A percentile compares a stretch with the other conserved stretches of the same genome.
Conservation (phyloP, 2,888 invertebrate species). For the Nudaria mundana region DNA sequence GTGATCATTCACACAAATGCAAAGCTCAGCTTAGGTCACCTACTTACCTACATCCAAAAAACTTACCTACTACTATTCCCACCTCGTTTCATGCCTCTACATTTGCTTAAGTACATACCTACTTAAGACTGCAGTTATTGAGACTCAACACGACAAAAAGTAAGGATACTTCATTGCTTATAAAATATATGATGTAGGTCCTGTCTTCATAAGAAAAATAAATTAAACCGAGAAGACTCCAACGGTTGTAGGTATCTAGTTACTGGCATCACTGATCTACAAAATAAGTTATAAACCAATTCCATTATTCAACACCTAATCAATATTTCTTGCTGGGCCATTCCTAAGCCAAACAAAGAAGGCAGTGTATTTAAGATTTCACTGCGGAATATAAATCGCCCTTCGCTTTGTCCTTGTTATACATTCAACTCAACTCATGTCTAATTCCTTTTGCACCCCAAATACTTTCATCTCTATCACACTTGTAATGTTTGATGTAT, state of each 20-base stretch:
- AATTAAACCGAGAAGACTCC: no score
- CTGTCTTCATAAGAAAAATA: no score
- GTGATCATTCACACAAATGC: no score
- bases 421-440: constrained; percentile 51
- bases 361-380: constrained; percentile 32
- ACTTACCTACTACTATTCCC: no score
- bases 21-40: no score
- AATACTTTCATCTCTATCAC: constrained; percentile 28
- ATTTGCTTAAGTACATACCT: no score
- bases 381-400: constrained; percentile 42
- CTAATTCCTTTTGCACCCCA: constrained; percentile 57
- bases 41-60: no score
- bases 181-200: no score
- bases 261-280: neutral
- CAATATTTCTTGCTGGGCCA: constrained; percentile 14
- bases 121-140: no score
- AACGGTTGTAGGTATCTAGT: neutral
- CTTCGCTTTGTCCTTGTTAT: constrained; percentile 52
- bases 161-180: no score
- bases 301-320: constrained; percentile 8
- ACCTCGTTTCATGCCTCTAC: no score
- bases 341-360: constrained; percentile 23
- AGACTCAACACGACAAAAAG: no score
- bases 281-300: neutral
- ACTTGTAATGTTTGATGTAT: constrained; percentile 5